These are phyloP conservation scores for Onychomys arenicola DNA, from an alignment of 2,797 vertebrate genomes.

Conservation along the genomic window DNA sequence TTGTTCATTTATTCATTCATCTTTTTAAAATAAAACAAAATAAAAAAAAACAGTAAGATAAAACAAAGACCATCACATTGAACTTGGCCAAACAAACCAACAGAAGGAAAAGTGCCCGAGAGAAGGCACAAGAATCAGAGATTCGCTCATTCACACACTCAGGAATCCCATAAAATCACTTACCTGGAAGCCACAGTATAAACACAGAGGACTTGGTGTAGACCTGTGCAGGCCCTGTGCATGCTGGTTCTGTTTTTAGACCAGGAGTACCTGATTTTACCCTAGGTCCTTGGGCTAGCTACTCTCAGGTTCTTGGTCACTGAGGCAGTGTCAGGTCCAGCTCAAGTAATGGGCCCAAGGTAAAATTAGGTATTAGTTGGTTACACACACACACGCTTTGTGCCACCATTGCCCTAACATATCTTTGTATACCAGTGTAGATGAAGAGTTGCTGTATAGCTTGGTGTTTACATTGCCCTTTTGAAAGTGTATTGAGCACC, in stretches of 20 bases:
- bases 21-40: background rate
- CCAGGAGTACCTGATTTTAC: background rate
- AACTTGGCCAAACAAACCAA: background rate
- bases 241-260: background rate
- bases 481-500: background rate
- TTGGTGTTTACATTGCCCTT: background rate
- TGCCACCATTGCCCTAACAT: background rate
- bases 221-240: background rate
- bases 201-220: background rate
- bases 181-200: background rate
- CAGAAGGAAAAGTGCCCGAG: background rate
- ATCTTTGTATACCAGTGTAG: background rate
- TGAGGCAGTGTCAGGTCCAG: background rate
- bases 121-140: background rate
- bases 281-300: background rate
- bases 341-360: background rate
- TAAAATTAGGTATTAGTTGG: background rate
- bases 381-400: no score
- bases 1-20: background rate
- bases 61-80: background rate
- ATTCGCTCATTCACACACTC: background rate
- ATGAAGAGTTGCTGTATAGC: background rate
- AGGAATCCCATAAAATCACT: background rate
- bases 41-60: background rate
- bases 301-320: background rate